Evolutionary conservation across 2,888 invertebrate genomes (phyloP).

Genomic region (Acrocyrtus sp.): DNA sequence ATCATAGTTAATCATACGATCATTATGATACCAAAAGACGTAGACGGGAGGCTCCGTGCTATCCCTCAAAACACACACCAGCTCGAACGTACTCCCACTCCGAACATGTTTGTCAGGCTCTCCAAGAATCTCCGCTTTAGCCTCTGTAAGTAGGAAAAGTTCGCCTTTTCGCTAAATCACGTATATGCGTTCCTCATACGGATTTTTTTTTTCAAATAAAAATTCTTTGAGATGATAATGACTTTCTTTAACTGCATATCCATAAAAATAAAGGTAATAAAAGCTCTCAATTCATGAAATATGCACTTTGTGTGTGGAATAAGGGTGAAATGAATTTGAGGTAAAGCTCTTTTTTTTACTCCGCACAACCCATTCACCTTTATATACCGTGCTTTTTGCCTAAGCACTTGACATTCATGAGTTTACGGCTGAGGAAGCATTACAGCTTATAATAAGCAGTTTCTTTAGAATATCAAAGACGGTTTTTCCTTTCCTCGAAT

Average conservation of each 20-base stretch:
- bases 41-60: conserved; percentile 87
- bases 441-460: neutral
- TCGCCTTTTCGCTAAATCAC: neutral
- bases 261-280: no score
- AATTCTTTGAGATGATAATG: neutral
- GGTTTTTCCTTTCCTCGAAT: no score
- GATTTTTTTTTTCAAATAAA: no score
- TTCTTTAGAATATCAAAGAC: neutral
- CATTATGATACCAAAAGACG: conserved; percentile 87
- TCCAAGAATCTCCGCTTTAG: conserved; percentile 86
- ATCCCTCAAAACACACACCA: conserved; percentile 84
- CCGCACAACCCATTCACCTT: no score
- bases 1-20: conserved; percentile 87
- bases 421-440: no score
- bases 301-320: no score
- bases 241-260: no score
- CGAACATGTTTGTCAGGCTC: conserved; percentile 87
- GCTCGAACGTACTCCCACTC: conserved; percentile 83
- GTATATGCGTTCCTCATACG: no score
- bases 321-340: no score
- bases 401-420: neutral
- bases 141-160: conserved; percentile 73
- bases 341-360: no score
- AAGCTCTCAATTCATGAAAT: no score
- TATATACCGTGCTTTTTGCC: no score